A percentile compares a stretch with the other conserved stretches of the same genome.
These are phyloP conservation scores for Cephus pulcher DNA, from an alignment of 2,888 invertebrate species.

Conservation along the genomic window DNA sequence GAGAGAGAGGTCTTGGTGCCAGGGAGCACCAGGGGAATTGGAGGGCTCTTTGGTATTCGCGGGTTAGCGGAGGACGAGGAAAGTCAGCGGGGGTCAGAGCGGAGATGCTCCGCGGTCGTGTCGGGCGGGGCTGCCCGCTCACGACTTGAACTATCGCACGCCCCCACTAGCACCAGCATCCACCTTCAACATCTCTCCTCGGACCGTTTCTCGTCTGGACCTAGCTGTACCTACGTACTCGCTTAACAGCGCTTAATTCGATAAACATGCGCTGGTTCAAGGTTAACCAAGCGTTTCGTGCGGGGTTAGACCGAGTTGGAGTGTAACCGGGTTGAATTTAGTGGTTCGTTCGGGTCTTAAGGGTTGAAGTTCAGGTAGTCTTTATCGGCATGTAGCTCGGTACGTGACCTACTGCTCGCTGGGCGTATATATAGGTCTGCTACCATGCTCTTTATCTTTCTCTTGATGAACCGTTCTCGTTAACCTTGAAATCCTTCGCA, in stretches of 20 bases:
- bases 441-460: neutral
- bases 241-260: slow-evolving; percentile 45
- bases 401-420: neutral
- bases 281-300: slow-evolving; percentile 29
- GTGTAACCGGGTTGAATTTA: neutral
- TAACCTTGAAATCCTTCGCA: neutral
- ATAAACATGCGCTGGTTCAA: slow-evolving; percentile 45
- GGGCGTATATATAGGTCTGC: neutral
- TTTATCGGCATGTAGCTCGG: neutral
- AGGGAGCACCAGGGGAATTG: slow-evolving; percentile 17
- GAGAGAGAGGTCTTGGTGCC: slow-evolving; percentile 26
- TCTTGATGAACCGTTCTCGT: neutral
- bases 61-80: slow-evolving; percentile 48
- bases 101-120: slow-evolving; percentile 65
- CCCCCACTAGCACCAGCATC: slow-evolving; percentile 67
- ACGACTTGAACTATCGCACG: slow-evolving; percentile 74
- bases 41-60: slow-evolving; percentile 38
- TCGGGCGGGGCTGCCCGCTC: slow-evolving; percentile 68
- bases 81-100: slow-evolving; percentile 66
- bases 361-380: neutral
- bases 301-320: neutral
- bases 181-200: slow-evolving; percentile 50
- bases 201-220: slow-evolving; percentile 42
- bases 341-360: neutral
- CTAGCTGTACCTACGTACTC: slow-evolving; percentile 33